Percentiles rank a stretch among this genome's conserved stretches.
These are phyloP conservation scores for Arrhopalites spinosus DNA, from an alignment of 2,888 invertebrate genomes.

Conservation along the genomic window DNA sequence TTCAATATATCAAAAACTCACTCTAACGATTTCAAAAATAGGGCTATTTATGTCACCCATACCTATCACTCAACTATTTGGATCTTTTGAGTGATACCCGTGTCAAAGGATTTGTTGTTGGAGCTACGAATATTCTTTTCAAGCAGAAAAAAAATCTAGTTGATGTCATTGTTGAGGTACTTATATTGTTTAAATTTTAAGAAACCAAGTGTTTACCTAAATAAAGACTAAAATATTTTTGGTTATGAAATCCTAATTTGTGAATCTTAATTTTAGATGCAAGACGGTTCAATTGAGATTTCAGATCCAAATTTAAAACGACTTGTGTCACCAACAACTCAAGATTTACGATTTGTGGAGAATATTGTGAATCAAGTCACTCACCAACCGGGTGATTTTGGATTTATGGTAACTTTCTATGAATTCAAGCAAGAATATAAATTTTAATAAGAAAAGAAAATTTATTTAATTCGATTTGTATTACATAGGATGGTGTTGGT, in stretches of 20 bases:
- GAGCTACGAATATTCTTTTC: constrained; percentile 98
- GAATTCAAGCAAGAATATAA: too few species aligned
- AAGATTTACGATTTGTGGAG: constrained; percentile 94
- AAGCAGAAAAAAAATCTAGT: constrained; percentile 91
- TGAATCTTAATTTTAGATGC: constrained; percentile 69
- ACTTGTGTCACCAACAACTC: constrained; percentile 86
- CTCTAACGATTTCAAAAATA: constrained; percentile 58
- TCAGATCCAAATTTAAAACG: constrained; percentile 78
- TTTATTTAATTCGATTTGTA: too few species aligned
- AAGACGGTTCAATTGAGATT: constrained; percentile 82
- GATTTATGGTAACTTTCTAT: too few species aligned
- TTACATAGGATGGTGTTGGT: constrained; percentile 70
- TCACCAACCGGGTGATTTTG: too few species aligned
- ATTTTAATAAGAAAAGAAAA: too few species aligned
- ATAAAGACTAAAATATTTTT: too few species aligned
- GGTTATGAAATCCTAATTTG: not conserved
- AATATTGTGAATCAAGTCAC: constrained; percentile 79
- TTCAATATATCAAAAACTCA: too few species aligned
- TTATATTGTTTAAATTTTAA: too few species aligned
- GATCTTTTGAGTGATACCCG: constrained; percentile 87
- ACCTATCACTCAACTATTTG: constrained; percentile 91
- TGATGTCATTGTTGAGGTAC: constrained; percentile 88
- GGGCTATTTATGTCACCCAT: constrained; percentile 94
- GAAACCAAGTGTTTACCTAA: too few species aligned
- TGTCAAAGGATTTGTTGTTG: constrained; percentile 76